Conservation (phyloP, 2,888 invertebrate species). For the Mycogona germanica region DNA sequence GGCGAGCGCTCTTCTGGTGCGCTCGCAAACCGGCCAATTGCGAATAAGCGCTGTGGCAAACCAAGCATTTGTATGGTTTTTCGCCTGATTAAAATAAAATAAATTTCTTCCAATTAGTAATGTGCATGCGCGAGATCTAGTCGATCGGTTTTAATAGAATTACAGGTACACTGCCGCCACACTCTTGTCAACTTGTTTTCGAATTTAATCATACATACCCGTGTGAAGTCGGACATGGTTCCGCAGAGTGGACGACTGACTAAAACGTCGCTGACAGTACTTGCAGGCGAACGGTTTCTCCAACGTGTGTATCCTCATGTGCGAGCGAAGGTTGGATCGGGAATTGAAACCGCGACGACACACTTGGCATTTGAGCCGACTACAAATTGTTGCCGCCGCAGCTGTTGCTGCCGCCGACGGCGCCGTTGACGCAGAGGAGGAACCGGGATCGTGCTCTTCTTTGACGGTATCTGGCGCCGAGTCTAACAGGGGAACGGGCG, state of each 20-base stretch:
- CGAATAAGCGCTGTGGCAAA: conserved; percentile 31
- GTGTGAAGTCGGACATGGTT: conserved; percentile 33
- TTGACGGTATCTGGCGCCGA: too few relatives aligned
- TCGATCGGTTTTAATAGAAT: not conserved
- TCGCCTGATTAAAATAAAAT: conserved; percentile 27
- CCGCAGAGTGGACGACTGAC: conserved; percentile 33
- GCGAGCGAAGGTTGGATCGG: conserved; percentile 32
- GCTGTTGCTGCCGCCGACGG: not conserved
- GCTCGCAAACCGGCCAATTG: conserved; percentile 33
- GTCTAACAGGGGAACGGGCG: too few relatives aligned
- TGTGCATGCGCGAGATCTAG: not conserved
- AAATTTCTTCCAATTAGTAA: too few relatives aligned
- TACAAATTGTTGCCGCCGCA: too few relatives aligned
- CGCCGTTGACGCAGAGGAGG: not conserved
- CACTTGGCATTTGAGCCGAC: conserved; percentile 28
- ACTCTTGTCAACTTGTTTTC: too few relatives aligned
- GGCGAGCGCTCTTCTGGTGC: conserved; percentile 32
- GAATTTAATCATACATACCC: too few relatives aligned
- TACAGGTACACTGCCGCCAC: not conserved
- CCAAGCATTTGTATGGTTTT: conserved; percentile 31
- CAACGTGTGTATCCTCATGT: conserved; percentile 34
- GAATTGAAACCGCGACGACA: conserved; percentile 33
- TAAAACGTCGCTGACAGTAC: conserved; percentile 30
- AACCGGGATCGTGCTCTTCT: too few relatives aligned
- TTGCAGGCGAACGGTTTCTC: conserved; percentile 32